Evolutionary conservation across 2,888 invertebrate species (phyloP), one percentile per base, ranked within the genome.

Genomic region (Agrochola circellaris): DNA sequence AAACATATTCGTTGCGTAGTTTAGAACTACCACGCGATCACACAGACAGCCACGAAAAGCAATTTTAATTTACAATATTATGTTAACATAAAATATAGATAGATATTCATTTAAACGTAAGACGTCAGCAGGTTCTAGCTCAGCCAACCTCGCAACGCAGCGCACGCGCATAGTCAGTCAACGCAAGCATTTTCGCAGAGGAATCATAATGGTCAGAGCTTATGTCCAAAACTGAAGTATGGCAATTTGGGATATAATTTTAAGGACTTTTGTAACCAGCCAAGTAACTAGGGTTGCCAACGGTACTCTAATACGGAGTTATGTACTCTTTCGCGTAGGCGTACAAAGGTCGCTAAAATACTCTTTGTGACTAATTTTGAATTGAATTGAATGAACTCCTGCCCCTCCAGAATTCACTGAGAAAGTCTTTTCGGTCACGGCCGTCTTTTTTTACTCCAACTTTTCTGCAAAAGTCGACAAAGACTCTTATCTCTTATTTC

Each of bases 171-270:
- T 11, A 45, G 1, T 26, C 11, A 9, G 8, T 38, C 2, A 60
- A 23, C 75, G 75, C 75, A 60, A 74, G 58, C 26, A 23, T 60
- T 38, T 74, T 75, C 38, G 38, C 75, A 17, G 4, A 56, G 13
- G 48, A 30, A 61, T 34, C 20, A 5, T 60, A 30, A 60, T 8
- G 60, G 30, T 4, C 9, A 1, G 4, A 66, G 5, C 13, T 30
- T 26, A 48, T 48, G 13, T 23, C 13, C 4, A 20, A 48, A 66
- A 20, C 0, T 23, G 20, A 13, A 26, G 13, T 66, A 48, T 0
- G 48, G 15, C 2, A 30, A 23, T 30, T 8, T 48, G 23, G 30
- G 20, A 66, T 23, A 66, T 20, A 6, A 23, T 48, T 48, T 30
- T 13, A 20, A 45, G 45, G 13, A 7, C 13, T 20, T 26, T 48